These are phyloP conservation scores for Aspidiotus destructor DNA, from an alignment of 2,888 invertebrate genomes.

Conservation along the genomic window DNA sequence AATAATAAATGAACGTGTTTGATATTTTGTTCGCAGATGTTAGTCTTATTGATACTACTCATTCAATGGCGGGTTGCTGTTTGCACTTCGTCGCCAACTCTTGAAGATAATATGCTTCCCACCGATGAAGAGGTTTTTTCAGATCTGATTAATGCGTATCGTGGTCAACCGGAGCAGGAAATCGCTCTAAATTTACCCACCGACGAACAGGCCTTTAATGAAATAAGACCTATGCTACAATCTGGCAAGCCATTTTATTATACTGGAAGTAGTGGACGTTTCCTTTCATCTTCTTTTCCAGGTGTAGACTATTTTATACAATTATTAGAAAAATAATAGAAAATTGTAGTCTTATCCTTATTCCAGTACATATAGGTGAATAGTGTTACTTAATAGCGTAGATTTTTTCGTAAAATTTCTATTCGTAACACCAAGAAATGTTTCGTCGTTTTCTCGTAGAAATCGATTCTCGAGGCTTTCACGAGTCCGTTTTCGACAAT, in stretches of 20 bases:
- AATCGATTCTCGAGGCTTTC: slow-evolving; percentile 40
- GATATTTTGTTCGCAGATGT: slow-evolving; percentile 17
- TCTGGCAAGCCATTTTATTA: slow-evolving; percentile 28
- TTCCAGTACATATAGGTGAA: too few relatives aligned
- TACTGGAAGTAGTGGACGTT: slow-evolving; percentile 37
- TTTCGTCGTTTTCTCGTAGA: slow-evolving; percentile 35
- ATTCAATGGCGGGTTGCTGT: slow-evolving; percentile 24
- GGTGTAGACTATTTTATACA: slow-evolving; percentile 33
- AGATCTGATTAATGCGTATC: slow-evolving; percentile 29
- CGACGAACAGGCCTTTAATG: slow-evolving; percentile 38
- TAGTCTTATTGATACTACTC: slow-evolving; percentile 19
- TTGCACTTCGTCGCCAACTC: slow-evolving; percentile 32
- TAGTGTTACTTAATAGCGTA: too few relatives aligned
- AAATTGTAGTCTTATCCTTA: too few relatives aligned
- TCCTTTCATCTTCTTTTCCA: slow-evolving; percentile 39
- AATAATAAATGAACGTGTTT: too few relatives aligned
- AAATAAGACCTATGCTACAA: slow-evolving; percentile 34
- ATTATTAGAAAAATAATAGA: too few relatives aligned
- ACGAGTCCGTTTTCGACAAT: slow-evolving; percentile 40
- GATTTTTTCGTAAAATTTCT: too few relatives aligned
- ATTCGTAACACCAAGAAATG: too few relatives aligned
- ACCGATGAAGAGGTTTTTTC: slow-evolving; percentile 37
- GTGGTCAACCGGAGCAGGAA: slow-evolving; percentile 36
- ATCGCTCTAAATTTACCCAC: slow-evolving; percentile 36
- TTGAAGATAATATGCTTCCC: slow-evolving; percentile 37